phyloP scores from a whole-genome alignment of 2,797 vertebrate species.

The Rhinogobio ventralis region DNA sequence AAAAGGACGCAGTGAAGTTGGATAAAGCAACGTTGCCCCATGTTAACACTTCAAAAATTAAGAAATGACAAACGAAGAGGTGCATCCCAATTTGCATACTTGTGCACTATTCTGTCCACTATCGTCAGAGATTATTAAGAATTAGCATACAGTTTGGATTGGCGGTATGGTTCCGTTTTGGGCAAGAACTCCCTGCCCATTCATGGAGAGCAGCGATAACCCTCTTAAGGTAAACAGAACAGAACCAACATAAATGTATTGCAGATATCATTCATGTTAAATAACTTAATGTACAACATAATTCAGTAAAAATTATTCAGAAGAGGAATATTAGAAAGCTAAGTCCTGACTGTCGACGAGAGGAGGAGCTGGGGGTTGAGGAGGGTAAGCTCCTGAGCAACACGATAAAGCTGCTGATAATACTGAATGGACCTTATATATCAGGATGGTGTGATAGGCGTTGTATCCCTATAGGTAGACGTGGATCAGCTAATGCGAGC shows the following conservation, averaged over 20 bases:
- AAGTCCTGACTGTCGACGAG: background rate
- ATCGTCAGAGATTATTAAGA: background rate
- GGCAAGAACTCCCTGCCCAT: background rate
- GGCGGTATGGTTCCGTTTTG: background rate
- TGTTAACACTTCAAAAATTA: background rate
- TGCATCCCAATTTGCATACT: background rate
- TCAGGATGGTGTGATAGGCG: background rate
- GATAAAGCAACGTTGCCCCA: background rate
- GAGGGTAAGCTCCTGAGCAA: background rate
- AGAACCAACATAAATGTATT: background rate
- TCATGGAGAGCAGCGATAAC: background rate
- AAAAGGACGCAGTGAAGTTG: background rate
- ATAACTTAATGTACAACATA: constrained; percentile 1
- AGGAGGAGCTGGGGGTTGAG: background rate
- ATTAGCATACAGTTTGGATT: background rate
- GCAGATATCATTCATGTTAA: background rate
- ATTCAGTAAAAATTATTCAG: background rate
- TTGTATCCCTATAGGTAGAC: background rate
- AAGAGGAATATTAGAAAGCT: background rate
- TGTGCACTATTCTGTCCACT: background rate
- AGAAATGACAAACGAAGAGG: background rate
- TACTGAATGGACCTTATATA: background rate
- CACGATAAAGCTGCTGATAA: background rate
- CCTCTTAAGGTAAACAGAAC: background rate
- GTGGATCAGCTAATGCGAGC: background rate